Percentiles rank a stretch among this genome's conserved stretches.
phyloP scores from a whole-genome alignment of 2,797 vertebrate species.

The Melanotaenia trifasciata region DNA sequence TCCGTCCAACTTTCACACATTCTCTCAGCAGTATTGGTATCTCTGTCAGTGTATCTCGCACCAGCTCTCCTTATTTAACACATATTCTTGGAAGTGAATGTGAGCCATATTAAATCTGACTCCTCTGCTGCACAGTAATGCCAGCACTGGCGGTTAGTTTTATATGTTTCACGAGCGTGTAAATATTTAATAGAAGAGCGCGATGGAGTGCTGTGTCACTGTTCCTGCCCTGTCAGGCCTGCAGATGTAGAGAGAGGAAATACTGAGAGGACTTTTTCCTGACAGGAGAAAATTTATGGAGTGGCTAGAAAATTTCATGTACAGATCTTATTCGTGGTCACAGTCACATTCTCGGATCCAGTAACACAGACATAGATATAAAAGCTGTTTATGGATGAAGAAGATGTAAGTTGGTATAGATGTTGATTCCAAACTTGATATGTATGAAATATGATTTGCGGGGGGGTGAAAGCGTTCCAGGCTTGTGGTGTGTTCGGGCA shows the following conservation, averaged over 20 bases:
- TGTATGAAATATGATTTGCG: constrained; percentile 52
- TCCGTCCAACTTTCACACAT: constrained; percentile 13
- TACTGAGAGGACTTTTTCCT: constrained; percentile 43
- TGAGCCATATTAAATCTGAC: constrained; percentile 80
- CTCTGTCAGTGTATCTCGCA: constrained; percentile 31
- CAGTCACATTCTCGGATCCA: constrained; percentile 49
- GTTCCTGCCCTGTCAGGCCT: constrained; percentile 65
- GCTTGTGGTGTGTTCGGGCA: constrained; percentile 38
- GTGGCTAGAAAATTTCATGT: constrained; percentile 39
- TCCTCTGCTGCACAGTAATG: constrained; percentile 74
- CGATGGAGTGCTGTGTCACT: constrained; percentile 77
- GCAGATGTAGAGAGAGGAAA: constrained; percentile 44
- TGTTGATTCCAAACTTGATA: constrained; percentile 58
- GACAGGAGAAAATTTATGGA: constrained; percentile 69
- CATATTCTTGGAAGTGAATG: constrained; percentile 78
- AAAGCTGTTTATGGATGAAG: constrained; percentile 68
- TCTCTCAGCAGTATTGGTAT: constrained; percentile 24
- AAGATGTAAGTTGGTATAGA: constrained; percentile 66
- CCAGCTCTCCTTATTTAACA: constrained; percentile 67
- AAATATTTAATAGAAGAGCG: constrained; percentile 83
- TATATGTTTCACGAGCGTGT: constrained; percentile 82
- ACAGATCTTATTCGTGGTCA: constrained; percentile 44
- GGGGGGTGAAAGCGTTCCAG: constrained; percentile 32
- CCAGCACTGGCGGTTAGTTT: constrained; percentile 76
- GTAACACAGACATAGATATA: constrained; percentile 59